Evolutionary conservation across 1,140 invertebrate genomes (phyloP), one percentile per base, ranked within the genome.

Genomic region (Heliconius nattereri): DNA sequence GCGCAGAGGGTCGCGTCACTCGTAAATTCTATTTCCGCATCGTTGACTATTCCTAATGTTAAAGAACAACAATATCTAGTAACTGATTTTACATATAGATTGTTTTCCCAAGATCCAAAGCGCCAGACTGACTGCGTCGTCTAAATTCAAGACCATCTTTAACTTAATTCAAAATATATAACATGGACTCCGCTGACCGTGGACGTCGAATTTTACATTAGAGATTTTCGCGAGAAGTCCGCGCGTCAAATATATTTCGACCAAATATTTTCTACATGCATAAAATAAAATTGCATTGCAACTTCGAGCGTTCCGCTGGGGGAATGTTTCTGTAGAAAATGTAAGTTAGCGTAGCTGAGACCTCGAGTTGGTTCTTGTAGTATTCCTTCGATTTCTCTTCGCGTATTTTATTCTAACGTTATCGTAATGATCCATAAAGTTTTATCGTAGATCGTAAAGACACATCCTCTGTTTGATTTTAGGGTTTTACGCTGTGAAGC

Each of bases 11-110:
- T 88, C 87, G 86, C 76, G 78, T 83, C 81, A 85, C 79, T 91
- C 86, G 88, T 93, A 89, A 89, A 88, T 91, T 86, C 90, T 89
- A 87, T 88, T 92, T 92, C 90, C 91, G 90, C 88, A 81, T 90
- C 88, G 87, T 87, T 85, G 84, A 90, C 85, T 78, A 85, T 87
- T 87, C 85, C 84, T 86, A 87, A 86, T 87, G 79, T 79, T 75
- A 76, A 54, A 72, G 73, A 73, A 81, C 75, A 75, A 84, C 81
- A 84, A 82, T 85, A 73, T 54, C 13, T 74, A 23, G 71, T 71
- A 40, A 81, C 60, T 8, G 85, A 81, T 71, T 88, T 87, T 89
- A 85, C 87, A 89, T 90, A 85, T 85, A 90, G 82, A 88, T 73
- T 71, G 66, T 57, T 37, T 79, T 83, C 60, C 80, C 78, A 45